These are phyloP conservation scores for Hydrotaea cyrtoneurina DNA, from an alignment of 2,888 invertebrate genomes.

Conservation along the genomic window DNA sequence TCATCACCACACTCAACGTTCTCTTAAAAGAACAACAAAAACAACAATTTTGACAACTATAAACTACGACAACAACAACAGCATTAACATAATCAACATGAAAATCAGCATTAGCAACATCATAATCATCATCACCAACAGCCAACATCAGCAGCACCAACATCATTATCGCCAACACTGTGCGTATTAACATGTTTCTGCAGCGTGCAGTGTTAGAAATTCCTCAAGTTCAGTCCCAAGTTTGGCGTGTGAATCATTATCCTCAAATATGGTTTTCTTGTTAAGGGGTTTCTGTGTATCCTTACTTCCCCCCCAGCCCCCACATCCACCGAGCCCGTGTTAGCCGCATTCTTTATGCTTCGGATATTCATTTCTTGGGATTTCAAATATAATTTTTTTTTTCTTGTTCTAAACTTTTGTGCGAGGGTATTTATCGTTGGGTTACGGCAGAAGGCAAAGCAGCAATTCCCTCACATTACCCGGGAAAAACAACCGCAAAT, in stretches of 20 bases:
- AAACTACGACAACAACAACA: slow-evolving; percentile 41
- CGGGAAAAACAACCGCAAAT: slow-evolving; percentile 39
- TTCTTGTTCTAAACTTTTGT: slow-evolving; percentile 5
- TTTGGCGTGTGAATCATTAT: slow-evolving; percentile 59
- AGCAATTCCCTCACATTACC: neutral
- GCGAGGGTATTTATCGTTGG: slow-evolving; percentile 18
- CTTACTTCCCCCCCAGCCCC: neutral
- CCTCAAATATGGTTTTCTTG: slow-evolving; percentile 30
- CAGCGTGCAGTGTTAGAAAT: slow-evolving; percentile 38
- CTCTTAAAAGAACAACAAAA: slow-evolving; percentile 20
- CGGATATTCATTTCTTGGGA: slow-evolving; percentile 31
- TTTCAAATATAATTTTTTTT: slow-evolving; percentile 39
- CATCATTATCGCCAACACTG: neutral
- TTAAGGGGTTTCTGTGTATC: neutral
- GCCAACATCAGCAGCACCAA: slow-evolving; percentile 23
- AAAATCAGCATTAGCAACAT: slow-evolving; percentile 40
- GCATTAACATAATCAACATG: slow-evolving; percentile 13
- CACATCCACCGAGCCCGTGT: too few species aligned
- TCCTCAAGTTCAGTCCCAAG: slow-evolving; percentile 24
- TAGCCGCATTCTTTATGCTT: neutral
- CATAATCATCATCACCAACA: slow-evolving; percentile 36
- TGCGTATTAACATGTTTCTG: slow-evolving; percentile 30
- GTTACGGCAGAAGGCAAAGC: neutral
- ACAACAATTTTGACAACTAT: slow-evolving; percentile 35
- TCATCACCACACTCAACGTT: slow-evolving; percentile 32